Evolutionary conservation across 2,113 vertebrate genomes (phyloP).

Genomic region (Dendropsophus ebraccatus): DNA sequence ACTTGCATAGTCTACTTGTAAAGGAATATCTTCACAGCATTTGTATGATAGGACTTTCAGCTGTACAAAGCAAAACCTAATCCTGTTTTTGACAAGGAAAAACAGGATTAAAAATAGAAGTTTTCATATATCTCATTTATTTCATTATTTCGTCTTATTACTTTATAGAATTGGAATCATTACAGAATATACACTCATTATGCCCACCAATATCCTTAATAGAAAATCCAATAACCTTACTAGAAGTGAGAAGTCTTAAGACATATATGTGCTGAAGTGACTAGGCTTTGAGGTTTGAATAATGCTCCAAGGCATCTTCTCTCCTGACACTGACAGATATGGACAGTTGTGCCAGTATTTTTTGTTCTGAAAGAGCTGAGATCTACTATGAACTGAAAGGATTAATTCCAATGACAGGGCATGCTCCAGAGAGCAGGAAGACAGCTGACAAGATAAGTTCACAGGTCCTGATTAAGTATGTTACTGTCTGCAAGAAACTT

Average conservation of each 20-base stretch:
- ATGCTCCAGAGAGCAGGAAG: slow-evolving; percentile 32
- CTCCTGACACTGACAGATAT: slow-evolving; percentile 32
- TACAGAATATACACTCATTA: too few species aligned
- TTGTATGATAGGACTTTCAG: too few species aligned
- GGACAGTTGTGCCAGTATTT: slow-evolving; percentile 40
- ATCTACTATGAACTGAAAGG: slow-evolving; percentile 13
- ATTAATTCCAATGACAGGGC: slow-evolving; percentile 41
- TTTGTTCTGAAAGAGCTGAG: slow-evolving; percentile 23
- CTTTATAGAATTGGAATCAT: background rate
- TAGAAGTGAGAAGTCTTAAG: slow-evolving; percentile 4
- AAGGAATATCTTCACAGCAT: too few species aligned
- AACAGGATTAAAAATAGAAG: too few species aligned
- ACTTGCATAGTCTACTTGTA: too few species aligned
- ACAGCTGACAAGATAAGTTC: slow-evolving; percentile 35
- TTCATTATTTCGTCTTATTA: background rate
- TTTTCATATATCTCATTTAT: too few species aligned
- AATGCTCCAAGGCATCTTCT: slow-evolving; percentile 8
- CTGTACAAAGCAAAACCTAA: too few species aligned
- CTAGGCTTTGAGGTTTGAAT: slow-evolving; percentile 12
- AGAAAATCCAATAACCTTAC: slow-evolving; percentile 15
- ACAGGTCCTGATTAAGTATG: slow-evolving; percentile 1
- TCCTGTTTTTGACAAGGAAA: too few species aligned
- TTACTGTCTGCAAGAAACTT: background rate
- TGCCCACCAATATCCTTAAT: background rate
- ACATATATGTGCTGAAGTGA: slow-evolving; percentile 24